Evolutionary conservation across 2,113 vertebrate genomes (phyloP).

Genomic region (Corynorhinus townsendii): DNA sequence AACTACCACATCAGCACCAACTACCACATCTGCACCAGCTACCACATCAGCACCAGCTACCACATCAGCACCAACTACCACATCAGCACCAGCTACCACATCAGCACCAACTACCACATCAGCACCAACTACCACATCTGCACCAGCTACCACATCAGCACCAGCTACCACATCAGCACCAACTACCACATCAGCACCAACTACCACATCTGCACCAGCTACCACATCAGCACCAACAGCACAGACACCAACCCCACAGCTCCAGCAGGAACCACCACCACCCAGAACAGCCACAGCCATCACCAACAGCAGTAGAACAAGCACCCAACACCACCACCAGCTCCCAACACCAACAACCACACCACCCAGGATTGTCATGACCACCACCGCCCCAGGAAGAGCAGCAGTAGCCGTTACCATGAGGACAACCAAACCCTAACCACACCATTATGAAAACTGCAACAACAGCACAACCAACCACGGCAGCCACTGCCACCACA

Average conservation of each 20-base stretch:
- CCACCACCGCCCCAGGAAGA: background rate
- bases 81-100: background rate
- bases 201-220: no score
- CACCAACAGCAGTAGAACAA: background rate
- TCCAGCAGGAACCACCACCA: background rate
- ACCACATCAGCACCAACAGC: background rate
- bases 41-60: background rate
- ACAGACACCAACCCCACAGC: background rate
- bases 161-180: no score
- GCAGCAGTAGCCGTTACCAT: no score
- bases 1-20: background rate
- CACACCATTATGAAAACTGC: no score
- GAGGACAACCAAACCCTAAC: no score
- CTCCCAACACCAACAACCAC: background rate
- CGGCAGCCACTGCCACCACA: background rate
- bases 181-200: background rate
- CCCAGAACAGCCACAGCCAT: background rate
- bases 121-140: background rate
- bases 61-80: no score
- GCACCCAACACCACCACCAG: no score
- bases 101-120: background rate
- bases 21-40: no score
- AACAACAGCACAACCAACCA: background rate
- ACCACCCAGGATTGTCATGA: no score
- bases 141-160: background rate